Percentiles rank a stretch among this genome's conserved stretches.
These are phyloP conservation scores for Heliconius ismenius DNA, from an alignment of 2,888 invertebrate genomes.

Conservation along the genomic window DNA sequence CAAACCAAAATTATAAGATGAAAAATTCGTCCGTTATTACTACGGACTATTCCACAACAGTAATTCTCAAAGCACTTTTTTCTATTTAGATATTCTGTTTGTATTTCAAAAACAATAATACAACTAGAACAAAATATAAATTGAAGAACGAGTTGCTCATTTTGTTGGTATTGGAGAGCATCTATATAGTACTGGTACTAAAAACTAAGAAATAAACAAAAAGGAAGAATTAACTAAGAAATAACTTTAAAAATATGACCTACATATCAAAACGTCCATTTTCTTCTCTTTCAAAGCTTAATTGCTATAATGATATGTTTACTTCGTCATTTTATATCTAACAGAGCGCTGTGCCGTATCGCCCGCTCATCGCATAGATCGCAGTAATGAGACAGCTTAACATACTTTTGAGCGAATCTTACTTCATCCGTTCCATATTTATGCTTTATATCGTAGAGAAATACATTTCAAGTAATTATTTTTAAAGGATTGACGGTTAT, in stretches of 20 bases:
- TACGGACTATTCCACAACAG: neutral
- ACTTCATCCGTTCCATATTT: slow-evolving; percentile 15
- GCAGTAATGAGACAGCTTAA: slow-evolving; percentile 27
- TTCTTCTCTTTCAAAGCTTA: neutral
- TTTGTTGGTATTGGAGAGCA: neutral
- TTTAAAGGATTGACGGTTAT: neutral
- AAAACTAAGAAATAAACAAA: neutral
- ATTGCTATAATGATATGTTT: slow-evolving; percentile 27
- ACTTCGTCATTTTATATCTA: slow-evolving; percentile 22
- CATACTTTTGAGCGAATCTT: slow-evolving; percentile 20
- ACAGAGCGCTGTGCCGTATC: slow-evolving; percentile 16
- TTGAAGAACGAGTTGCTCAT: neutral
- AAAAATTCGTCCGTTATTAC: neutral
- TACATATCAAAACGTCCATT: slow-evolving; percentile 25
- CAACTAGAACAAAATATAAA: neutral
- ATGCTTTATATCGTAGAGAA: slow-evolving; percentile 10
- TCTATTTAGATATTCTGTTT: neutral
- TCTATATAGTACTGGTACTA: neutral
- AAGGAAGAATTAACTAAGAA: neutral
- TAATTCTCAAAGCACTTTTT: neutral
- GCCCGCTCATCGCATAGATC: slow-evolving; percentile 12
- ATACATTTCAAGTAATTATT: neutral
- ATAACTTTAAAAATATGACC: slow-evolving; percentile 25
- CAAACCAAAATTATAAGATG: neutral
- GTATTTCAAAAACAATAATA: neutral